These are phyloP conservation scores for Geopemphigus sp. DNA, from an alignment of 1,140 invertebrate genomes.

Conservation along the genomic window DNA sequence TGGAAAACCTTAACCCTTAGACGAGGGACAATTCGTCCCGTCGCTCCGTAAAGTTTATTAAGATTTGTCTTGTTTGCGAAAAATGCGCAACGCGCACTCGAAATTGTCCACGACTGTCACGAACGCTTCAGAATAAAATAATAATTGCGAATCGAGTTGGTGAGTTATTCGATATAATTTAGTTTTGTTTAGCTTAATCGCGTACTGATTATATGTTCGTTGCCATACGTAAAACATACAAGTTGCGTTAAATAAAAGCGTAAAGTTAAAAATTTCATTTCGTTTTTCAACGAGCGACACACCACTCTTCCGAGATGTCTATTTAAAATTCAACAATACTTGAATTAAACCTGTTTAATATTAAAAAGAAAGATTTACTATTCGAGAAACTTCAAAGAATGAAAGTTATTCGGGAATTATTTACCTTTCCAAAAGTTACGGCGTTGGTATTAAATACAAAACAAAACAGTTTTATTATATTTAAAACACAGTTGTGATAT, in stretches of 20 bases:
- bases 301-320: not conserved
- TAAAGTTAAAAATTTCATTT: not conserved
- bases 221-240: not conserved
- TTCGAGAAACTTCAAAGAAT: not conserved
- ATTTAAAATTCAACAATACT: not conserved
- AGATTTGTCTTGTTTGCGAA: conserved; percentile 20
- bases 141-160: not conserved
- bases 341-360: not conserved
- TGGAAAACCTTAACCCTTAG: not conserved
- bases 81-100: not conserved
- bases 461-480: too few species aligned
- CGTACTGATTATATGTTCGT: not conserved
- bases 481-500: too few species aligned
- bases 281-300: not conserved
- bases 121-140: not conserved
- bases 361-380: conserved; percentile 17
- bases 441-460: too few species aligned
- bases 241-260: not conserved
- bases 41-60: not conserved
- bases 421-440: not conserved
- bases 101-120: conserved; percentile 2
- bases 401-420: conserved; percentile 6
- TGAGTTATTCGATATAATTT: not conserved
- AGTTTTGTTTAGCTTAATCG: conserved; percentile 8
- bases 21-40: conserved; percentile 3